Conservation (phyloP, 2,888 invertebrate genomes). For the Calameuta idolon region DNA sequence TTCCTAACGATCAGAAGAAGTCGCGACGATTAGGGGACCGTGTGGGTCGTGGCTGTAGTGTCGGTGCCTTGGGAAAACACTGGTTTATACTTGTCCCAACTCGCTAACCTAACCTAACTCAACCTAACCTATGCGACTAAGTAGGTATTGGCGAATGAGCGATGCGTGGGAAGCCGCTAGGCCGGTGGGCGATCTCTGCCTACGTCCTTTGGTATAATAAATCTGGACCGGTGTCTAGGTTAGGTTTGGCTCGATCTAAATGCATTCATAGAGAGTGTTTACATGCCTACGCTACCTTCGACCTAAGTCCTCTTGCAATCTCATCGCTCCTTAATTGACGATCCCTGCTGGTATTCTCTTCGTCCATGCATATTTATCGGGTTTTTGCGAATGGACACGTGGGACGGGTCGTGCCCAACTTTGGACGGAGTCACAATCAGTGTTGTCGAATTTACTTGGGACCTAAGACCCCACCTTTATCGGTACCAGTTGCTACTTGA, state of each 20-base stretch:
- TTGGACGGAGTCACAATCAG: not conserved
- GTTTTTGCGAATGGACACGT: not conserved
- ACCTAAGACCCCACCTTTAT: not conserved
- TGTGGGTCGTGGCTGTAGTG: constrained; percentile 47
- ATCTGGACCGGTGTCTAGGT: constrained; percentile 41
- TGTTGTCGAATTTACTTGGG: not conserved
- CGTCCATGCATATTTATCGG: not conserved
- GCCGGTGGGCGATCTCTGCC: constrained; percentile 54
- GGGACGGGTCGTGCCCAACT: not conserved
- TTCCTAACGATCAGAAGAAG: constrained; percentile 38
- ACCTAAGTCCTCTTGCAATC: constrained; percentile 41
- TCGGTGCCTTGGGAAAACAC: constrained; percentile 15
- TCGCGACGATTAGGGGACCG: constrained; percentile 41
- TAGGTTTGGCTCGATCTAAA: constrained; percentile 50
- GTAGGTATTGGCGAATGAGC: constrained; percentile 59
- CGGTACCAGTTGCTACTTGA: not conserved
- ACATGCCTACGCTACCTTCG: constrained; percentile 49
- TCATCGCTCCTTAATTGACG: constrained; percentile 51
- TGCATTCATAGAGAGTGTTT: constrained; percentile 56
- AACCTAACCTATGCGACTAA: constrained; percentile 43
- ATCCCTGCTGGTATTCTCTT: constrained; percentile 12
- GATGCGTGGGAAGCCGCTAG: constrained; percentile 59
- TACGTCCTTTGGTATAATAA: constrained; percentile 57
- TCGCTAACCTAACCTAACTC: constrained; percentile 33
- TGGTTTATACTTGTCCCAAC: constrained; percentile 17